Percentiles rank a stretch among this genome's conserved stretches.
These are phyloP conservation scores for Charanyca ferruginea DNA, from an alignment of 2,888 invertebrate species.

Conservation along the genomic window DNA sequence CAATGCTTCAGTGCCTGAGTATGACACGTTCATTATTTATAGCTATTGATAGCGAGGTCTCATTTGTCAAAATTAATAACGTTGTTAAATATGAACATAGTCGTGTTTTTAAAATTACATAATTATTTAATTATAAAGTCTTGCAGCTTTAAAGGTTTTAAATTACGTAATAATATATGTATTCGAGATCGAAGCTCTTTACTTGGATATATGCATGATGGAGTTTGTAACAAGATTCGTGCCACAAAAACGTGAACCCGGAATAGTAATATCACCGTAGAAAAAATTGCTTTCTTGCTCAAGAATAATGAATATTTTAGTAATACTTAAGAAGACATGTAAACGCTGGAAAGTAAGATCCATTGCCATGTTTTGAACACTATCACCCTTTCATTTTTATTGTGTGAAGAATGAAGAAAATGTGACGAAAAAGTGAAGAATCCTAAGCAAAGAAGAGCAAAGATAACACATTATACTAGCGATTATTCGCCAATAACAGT, in stretches of 20 bases:
- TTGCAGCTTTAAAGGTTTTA: not conserved
- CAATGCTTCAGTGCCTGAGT: slow-evolving; percentile 24
- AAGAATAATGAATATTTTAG: not conserved
- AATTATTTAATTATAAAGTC: slow-evolving; percentile 2
- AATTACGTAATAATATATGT: not conserved
- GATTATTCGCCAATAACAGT: not conserved
- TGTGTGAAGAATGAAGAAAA: no score
- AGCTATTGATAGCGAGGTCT: slow-evolving; percentile 25
- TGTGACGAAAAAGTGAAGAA: no score
- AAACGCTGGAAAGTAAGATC: not conserved
- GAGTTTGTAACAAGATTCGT: not conserved
- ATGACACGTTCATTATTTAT: slow-evolving; percentile 39
- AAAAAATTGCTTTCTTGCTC: not conserved
- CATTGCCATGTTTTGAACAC: not conserved
- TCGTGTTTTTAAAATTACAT: slow-evolving; percentile 10
- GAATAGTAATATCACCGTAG: not conserved
- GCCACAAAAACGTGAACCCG: no score
- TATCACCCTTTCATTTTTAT: not conserved
- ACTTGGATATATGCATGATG: not conserved
- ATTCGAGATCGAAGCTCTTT: not conserved
- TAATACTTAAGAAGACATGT: not conserved
- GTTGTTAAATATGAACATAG: slow-evolving; percentile 26
- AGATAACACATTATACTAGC: not conserved
- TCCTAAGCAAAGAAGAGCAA: not conserved
- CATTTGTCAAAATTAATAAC: slow-evolving; percentile 41